Base-by-base conservation (phyloP, 2,888 invertebrate genomes). In the Polydrusus tereticollis region DNA sequence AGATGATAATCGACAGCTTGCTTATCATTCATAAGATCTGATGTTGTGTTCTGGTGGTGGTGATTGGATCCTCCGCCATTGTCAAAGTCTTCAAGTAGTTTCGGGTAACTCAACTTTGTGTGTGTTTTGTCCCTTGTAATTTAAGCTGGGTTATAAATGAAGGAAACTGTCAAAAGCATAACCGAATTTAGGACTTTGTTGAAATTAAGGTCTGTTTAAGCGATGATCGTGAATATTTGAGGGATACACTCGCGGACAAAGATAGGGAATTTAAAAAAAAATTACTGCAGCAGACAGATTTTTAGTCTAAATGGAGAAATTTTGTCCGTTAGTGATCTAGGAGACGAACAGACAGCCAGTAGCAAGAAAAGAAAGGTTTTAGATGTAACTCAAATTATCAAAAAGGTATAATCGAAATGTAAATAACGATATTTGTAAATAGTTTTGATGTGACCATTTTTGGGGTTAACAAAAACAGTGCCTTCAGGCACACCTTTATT, bases 391-490 rank as follows among this genome's bases (percentile, higher is more conserved):
- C n/a, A n/a, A n/a, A n/a, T n/a, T 47, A 47, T 47, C 45, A 21
- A 18, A 10, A 16, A 2, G 1, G 29, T 29, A 50, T 50, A 29
- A 55, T 29, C 6, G n/a, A n/a, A 29, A 18, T 55, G 52, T 55
- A 55, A 16, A 55, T 55, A 55, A 18, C 4, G 29, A 55, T 55
- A 55, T 55, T 29, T 55, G 52, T 55, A 55, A 29, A 55, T 55
- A 55, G 29, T 55, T 55, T 55, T 55, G 52, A 29, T 55, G 52
- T 55, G 52, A 55, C n/a, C 20, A 21, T 55, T 55, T 29, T 33
- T 26, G 16, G n/a, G n/a, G n/a, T n/a, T n/a, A n/a, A 29, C 16
- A 29, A 29, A 29, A 52, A 10, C 14, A 55, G 52, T 55, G 52
- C 52, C 52, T 55, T 55, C 18, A 10, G 52, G 52, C 52, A 55